Conservation (phyloP, 2,113 vertebrate species). For the Pseudois nayaur region DNA sequence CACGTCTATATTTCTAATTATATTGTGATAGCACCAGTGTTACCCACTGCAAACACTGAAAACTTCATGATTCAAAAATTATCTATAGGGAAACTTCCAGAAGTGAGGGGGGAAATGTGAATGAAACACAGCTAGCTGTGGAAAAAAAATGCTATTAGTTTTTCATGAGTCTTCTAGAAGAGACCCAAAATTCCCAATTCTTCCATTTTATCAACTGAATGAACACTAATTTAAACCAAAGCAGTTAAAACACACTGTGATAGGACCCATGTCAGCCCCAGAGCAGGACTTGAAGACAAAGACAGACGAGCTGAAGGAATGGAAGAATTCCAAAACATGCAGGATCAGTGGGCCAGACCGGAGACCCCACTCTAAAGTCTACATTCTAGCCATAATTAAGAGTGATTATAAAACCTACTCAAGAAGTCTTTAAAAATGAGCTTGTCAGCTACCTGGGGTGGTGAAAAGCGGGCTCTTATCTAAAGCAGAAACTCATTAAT, state of each 20-base stretch:
- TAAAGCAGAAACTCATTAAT: background rate
- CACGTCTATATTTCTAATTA: constrained; percentile 53
- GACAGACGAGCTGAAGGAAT: background rate
- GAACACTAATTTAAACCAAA: background rate
- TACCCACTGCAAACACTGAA: background rate
- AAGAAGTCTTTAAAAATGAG: background rate
- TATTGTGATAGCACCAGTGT: background rate
- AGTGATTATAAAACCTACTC: background rate
- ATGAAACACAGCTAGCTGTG: background rate
- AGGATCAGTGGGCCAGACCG: background rate
- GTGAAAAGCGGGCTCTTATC: background rate
- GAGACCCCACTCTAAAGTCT: background rate
- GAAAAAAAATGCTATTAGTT: background rate
- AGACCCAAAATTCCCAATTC: background rate
- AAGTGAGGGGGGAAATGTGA: background rate
- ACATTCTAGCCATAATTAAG: background rate
- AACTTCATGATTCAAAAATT: constrained; percentile 5
- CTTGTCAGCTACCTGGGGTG: too few relatives aligned
- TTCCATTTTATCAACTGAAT: background rate
- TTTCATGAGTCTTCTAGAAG: background rate
- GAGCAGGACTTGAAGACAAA: background rate
- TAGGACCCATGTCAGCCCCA: too few relatives aligned
- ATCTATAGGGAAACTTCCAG: background rate
- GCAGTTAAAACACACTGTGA: fast-evolving
- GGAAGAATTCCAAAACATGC: background rate